A percentile compares a stretch with the other conserved stretches of the same genome.
Conservation (phyloP, 2,888 invertebrate genomes). For the Seira sanloemensis region DNA sequence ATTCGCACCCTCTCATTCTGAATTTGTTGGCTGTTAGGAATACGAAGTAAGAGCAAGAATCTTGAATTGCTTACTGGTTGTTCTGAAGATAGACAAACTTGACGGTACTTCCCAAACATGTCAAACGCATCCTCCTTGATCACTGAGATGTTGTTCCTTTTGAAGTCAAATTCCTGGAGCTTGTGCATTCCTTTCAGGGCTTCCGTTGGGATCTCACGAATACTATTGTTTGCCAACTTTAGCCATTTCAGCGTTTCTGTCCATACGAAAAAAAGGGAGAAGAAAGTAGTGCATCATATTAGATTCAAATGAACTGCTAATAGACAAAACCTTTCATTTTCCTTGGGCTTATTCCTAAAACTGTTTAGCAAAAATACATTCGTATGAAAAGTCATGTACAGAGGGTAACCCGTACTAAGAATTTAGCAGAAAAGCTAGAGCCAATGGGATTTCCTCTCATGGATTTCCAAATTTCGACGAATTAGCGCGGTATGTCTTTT, state of each 20-base stretch:
- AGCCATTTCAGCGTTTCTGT: conserved; percentile 93
- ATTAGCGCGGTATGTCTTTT: too few relatives aligned
- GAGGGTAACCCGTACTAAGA: too few relatives aligned
- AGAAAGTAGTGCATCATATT: background rate
- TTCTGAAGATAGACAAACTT: conserved; percentile 95
- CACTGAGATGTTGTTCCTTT: conserved; percentile 90
- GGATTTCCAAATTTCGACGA: too few relatives aligned
- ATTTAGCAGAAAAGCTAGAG: too few relatives aligned
- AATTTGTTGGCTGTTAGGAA: too few relatives aligned
- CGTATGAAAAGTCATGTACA: background rate
- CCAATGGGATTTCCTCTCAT: too few relatives aligned
- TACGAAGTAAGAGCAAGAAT: too few relatives aligned
- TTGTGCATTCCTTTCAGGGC: conserved; percentile 89
- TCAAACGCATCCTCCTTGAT: conserved; percentile 87
- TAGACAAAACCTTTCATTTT: too few relatives aligned
- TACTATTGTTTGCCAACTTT: conserved; percentile 90
- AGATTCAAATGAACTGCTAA: background rate
- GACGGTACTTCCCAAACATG: conserved; percentile 91
- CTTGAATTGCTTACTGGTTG: conserved; percentile 94
- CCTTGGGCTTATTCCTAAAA: too few relatives aligned
- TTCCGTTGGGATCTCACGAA: conserved; percentile 89
- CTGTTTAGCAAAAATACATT: background rate
- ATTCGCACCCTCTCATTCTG: too few relatives aligned
- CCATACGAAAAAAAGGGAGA: background rate
- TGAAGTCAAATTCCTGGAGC: conserved; percentile 90